Evolutionary conservation across 2,113 vertebrate genomes (phyloP).

Genomic region (Tragelaphus strepsiceros): DNA sequence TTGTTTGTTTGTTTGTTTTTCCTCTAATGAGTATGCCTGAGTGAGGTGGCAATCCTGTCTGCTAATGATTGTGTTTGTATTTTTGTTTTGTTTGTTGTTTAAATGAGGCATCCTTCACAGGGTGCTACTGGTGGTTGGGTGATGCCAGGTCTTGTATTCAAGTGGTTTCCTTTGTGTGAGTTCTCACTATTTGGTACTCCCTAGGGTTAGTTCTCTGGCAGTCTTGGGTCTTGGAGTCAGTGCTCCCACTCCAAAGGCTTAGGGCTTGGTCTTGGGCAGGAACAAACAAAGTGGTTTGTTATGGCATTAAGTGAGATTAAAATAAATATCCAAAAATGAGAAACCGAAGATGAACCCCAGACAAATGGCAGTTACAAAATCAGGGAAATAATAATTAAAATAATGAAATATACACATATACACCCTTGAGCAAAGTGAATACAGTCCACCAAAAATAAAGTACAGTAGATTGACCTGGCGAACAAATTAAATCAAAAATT

Average conservation of each 20-base stretch:
- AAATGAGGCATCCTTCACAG: not conserved
- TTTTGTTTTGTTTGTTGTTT: not conserved
- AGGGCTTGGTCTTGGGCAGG: not conserved
- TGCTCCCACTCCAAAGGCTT: not conserved
- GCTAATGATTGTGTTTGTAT: not conserved
- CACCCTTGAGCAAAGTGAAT: not conserved
- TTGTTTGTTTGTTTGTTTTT: not conserved
- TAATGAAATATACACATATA: not conserved
- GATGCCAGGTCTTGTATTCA: not conserved
- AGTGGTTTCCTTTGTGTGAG: not conserved
- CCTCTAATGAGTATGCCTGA: not conserved
- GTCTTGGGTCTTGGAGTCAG: not conserved
- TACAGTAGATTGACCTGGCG: not conserved
- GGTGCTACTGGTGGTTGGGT: not conserved
- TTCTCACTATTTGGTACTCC: not conserved
- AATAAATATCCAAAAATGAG: not conserved
- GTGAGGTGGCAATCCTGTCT: not conserved
- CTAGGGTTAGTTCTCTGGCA: not conserved
- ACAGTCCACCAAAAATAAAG: not conserved
- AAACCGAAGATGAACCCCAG: not conserved
- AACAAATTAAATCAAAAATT: not conserved
- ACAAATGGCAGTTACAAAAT: not conserved
- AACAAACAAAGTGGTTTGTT: not conserved
- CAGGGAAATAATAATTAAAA: not conserved
- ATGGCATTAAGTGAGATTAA: not conserved